Evolutionary conservation across 2,888 invertebrate species (phyloP).

Genomic region (Gryllus longicercus): DNA sequence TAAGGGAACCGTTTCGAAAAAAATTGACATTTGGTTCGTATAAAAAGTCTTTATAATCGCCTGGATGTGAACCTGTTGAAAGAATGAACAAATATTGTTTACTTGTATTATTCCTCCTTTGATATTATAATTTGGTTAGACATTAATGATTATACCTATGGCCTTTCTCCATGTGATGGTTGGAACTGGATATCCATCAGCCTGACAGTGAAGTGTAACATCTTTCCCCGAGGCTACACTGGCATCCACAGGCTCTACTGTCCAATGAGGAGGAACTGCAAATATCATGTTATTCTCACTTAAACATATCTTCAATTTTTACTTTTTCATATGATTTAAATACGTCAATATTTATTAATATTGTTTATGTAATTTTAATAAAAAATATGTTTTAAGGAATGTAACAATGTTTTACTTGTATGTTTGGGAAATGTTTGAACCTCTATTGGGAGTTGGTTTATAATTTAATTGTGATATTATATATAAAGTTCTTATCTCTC

Average conservation of each 20-base stretch:
- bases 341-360: not conserved
- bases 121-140: constrained; percentile 24
- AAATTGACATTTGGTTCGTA: constrained; percentile 74
- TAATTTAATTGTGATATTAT: no score
- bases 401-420: no score
- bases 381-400: no score
- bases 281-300: constrained; percentile 24
- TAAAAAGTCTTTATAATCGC: constrained; percentile 79
- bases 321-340: not conserved
- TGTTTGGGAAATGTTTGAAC: no score
- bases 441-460: no score
- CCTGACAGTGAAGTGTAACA: constrained; percentile 81
- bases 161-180: constrained; percentile 86
- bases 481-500: no score
- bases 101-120: no score
- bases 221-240: constrained; percentile 79
- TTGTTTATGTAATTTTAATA: no score
- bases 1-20: constrained; percentile 77
- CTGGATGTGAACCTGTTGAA: constrained; percentile 59
- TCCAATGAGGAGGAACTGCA: constrained; percentile 85
- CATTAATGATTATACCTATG: constrained; percentile 57
- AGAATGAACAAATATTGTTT: constrained; percentile 6
- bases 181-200: constrained; percentile 88
- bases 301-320: not conserved
- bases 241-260: constrained; percentile 78